phyloP scores from a whole-genome alignment of 35 echinoderm and acorn worm species.

The Patiria miniata region DNA sequence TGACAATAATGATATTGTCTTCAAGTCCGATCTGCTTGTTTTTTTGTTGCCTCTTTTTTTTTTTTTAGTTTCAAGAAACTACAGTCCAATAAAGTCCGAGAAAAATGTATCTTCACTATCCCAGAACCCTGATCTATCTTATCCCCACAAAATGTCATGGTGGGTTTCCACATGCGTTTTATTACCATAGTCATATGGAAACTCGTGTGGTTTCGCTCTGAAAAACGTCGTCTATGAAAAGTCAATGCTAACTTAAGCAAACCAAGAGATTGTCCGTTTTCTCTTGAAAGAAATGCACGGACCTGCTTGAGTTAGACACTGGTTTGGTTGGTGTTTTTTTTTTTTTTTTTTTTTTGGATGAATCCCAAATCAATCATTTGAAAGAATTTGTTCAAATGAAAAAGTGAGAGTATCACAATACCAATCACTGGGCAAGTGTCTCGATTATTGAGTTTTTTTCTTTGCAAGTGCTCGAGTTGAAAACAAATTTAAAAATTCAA shows the following conservation, averaged over 20 bases:
- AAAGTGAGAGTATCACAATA: too few relatives aligned
- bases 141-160: neutral
- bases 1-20: neutral
- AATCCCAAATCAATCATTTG: too few relatives aligned
- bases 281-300: too few relatives aligned
- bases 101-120: neutral
- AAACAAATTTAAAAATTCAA: too few relatives aligned
- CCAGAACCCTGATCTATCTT: neutral
- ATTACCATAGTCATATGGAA: neutral
- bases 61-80: conserved; percentile 9
- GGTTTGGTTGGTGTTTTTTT: too few relatives aligned
- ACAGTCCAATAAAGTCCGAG: neutral
- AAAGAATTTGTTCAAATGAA: too few relatives aligned
- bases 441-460: too few relatives aligned
- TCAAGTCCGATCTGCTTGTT: conserved; percentile 27
- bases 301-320: too few relatives aligned
- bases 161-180: neutral
- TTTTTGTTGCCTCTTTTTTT: neutral
- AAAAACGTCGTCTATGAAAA: conserved; percentile 10
- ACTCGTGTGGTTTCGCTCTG: neutral
- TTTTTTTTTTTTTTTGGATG: too few relatives aligned
- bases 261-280: neutral
- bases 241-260: neutral
- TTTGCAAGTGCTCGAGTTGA: too few relatives aligned
- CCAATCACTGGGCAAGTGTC: too few relatives aligned